phyloP scores from a whole-genome alignment of 2,888 invertebrate species.

The Papilio gigon region DNA sequence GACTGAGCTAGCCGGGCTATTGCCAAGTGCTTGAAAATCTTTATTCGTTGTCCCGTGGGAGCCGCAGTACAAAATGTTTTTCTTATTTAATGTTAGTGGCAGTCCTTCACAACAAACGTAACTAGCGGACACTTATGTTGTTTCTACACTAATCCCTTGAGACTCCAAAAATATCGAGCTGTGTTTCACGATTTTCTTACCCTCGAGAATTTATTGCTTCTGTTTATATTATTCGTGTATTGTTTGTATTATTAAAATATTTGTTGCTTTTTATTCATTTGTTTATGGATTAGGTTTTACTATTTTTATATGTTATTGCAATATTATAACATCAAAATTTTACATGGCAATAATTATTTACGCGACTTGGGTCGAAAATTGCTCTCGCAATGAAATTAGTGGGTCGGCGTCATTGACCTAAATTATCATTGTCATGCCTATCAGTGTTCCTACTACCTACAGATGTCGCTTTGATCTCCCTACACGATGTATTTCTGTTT shows the following conservation, averaged over 20 bases:
- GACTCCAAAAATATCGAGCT: constrained; percentile 21
- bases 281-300: too few relatives aligned
- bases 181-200: constrained; percentile 2
- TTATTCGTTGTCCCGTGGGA: neutral
- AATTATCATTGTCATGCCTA: constrained; percentile 54
- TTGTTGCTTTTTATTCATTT: neutral
- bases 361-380: constrained; percentile 50
- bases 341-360: constrained; percentile 33
- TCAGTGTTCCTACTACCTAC: constrained; percentile 40
- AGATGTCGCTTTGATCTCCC: constrained; percentile 35
- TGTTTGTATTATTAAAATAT: neutral
- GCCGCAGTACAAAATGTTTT: constrained; percentile 13
- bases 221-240: neutral
- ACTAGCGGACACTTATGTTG: constrained; percentile 22
- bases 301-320: neutral
- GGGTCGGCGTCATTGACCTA: constrained; percentile 68
- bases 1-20: constrained; percentile 82
- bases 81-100: constrained; percentile 66
- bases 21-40: neutral
- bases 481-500: constrained; percentile 19
- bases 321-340: constrained; percentile 10
- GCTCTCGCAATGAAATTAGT: constrained; percentile 51
- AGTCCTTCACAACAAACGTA: constrained; percentile 26
- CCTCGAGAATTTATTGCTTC: neutral
- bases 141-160: constrained; percentile 13